Base-by-base conservation (phyloP, 2,113 vertebrate species). In the Hippocampus zosterae region DNA sequence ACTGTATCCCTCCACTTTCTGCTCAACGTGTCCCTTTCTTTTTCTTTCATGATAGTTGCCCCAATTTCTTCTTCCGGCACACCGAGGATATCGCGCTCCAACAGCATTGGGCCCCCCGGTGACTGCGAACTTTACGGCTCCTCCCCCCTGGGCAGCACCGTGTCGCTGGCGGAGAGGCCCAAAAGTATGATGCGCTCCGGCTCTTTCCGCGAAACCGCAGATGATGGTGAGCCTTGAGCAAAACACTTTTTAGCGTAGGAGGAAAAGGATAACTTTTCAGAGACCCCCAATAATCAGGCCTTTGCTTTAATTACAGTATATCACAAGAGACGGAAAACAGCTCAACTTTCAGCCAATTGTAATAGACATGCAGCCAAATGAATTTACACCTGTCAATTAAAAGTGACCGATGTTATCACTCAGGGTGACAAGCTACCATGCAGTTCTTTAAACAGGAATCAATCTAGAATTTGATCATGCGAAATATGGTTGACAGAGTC, bases 151-250 rank as follows among this genome's bases (percentile, higher is more conserved):
- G 97, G 96, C 85, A 98, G 96, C 94, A 97, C 93, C 72, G 86
- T 98, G 85, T 97, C 95, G 65, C 93, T 98, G 92, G 94, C 94
- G 0, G 96, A 99, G 84, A 93, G 96, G 75, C 92, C 97, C 82
- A 99, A 98, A 89, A 97, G 95, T 87, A 95, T 98, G 93, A 91
- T 93, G 87, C 95, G 96, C 70, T 99, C 96, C 0, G 97, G 97
- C 83, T 98, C 97, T 76, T 98, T 99, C 93, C 94, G 96, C 67
- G 97, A 99, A 86, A 93, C 95, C 18, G 88, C 91, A 79, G 97
- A 98, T 0, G 97, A 98, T 37, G 96, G 96, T 98, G 91, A 95
- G 94, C 62, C 25, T 11, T n/a, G 19, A 15, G n/a, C 16, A 33
- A 63, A 48, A 46, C n/a, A 13, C 18, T 15, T 12, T 3, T 65